Evolutionary conservation across 2,888 invertebrate genomes (phyloP), one percentile per base, ranked within the genome.

Genomic region (Cordylochernes scorpioides): DNA sequence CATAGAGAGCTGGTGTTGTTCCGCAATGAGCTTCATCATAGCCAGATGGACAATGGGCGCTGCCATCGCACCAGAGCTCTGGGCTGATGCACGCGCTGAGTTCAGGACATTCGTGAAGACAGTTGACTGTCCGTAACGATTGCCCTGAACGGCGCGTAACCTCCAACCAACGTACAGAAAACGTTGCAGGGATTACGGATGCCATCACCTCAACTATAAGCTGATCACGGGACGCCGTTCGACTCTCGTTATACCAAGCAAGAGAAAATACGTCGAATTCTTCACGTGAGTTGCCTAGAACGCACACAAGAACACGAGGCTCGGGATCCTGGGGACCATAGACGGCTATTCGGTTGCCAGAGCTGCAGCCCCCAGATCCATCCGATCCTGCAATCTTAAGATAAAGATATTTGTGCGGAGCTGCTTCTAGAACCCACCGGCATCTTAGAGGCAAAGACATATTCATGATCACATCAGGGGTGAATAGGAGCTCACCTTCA

Each of bases 21-120:
- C 74, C 73, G 17, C 40, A 40, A 15, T 37, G 35, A 4, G 33
- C 35, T 27, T 40, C 40, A 48, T 74, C 75, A 50, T 65, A 71
- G 2, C 74, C 73, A 4, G 72, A 71, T 9, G 73, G 74, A 47
- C 75, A 75, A 46, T 75, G 72, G 2, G 63, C 57, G 24, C 67
- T 61, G 1, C 73, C 72, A 48, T 75, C 74, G 50, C 74, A 75
- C 73, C 74, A 73, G 4, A 75, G 50, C 2, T 67, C 63, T 2
- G 69, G 61, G 37, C 68, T 70, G 44, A 74, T 73, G 49, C 74
- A 75, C 1, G 73, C 73, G 37, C 72, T 70, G 29, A 74, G 55
- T 49, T 74, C 73, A 1, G 73, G 73, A 45, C 74, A 74, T 25
- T 68, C 63, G 51, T 67, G 66, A 37, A 63, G 61, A 46, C 75